Conservation (phyloP, 1,140 invertebrate species). For the Halesus radiatus region DNA sequence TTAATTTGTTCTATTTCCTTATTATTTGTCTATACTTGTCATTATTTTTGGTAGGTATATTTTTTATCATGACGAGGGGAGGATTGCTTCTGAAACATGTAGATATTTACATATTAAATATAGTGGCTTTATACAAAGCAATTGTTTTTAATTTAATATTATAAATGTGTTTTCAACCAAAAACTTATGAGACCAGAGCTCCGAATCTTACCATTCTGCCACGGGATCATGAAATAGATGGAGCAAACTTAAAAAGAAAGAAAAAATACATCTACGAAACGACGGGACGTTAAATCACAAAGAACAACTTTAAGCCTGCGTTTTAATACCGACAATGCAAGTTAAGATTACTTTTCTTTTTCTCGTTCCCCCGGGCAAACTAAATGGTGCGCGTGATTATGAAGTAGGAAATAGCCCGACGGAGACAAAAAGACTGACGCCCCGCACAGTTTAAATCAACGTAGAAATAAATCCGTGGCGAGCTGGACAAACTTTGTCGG, state of each 20-base stretch:
- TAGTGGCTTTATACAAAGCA: no score
- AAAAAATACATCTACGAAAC: not conserved
- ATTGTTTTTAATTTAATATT: no score
- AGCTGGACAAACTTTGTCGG: not conserved
- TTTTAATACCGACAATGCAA: constrained; percentile 31
- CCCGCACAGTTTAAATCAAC: constrained; percentile 3
- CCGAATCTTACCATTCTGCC: not conserved
- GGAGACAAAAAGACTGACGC: not conserved
- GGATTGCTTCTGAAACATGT: no score
- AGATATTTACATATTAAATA: no score
- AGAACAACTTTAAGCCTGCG: constrained; percentile 11
- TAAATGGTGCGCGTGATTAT: constrained; percentile 31
- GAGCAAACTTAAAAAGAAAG: no score
- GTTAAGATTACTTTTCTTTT: constrained; percentile 23
- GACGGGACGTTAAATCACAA: constrained; percentile 1
- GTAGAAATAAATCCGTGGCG: not conserved
- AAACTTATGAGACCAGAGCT: not conserved
- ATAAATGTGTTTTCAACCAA: not conserved
- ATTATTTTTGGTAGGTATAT: no score
- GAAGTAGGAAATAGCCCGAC: constrained; percentile 28
- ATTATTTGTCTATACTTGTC: no score
- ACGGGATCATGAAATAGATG: not conserved
- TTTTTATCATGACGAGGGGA: no score
- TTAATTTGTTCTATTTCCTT: no score
- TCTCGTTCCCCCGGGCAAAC: not conserved